Conservation (phyloP, 64 coral and sea anemone genomes). For the Dendrophyllia cribrosa region DNA sequence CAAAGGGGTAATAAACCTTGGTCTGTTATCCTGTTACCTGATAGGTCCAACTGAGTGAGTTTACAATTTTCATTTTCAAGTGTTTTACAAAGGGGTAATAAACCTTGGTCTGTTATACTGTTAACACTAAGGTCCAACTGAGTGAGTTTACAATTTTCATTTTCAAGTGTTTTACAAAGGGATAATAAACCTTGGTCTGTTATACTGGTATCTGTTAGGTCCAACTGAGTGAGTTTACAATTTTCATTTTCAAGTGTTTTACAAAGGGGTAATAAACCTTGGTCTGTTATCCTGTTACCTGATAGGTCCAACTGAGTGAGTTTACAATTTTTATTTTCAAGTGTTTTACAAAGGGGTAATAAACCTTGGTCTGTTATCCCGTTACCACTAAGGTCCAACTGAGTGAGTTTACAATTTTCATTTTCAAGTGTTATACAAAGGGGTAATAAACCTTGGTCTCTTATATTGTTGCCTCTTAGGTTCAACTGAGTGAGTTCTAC, state of each 20-base stretch:
- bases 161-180: neutral
- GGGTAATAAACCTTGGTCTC: too few species aligned
- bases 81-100: too few species aligned
- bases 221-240: neutral
- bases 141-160: neutral
- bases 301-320: neutral
- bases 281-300: neutral
- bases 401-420: neutral
- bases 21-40: too few species aligned
- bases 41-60: too few species aligned
- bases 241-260: neutral
- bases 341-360: neutral
- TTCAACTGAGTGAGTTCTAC: too few species aligned
- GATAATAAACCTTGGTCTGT: neutral
- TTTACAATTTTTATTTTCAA: neutral
- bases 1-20: too few species aligned
- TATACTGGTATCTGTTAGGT: neutral
- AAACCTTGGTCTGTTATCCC: neutral
- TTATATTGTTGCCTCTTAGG: too few species aligned
- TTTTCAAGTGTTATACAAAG: neutral
- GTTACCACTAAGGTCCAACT: neutral
- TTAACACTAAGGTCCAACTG: neutral
- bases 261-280: neutral
- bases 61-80: too few species aligned
- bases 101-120: too few species aligned